Percentiles rank a stretch among this genome's conserved stretches.
Conservation (phyloP, 2,113 vertebrate species). For the Telmatochromis brichardi region DNA sequence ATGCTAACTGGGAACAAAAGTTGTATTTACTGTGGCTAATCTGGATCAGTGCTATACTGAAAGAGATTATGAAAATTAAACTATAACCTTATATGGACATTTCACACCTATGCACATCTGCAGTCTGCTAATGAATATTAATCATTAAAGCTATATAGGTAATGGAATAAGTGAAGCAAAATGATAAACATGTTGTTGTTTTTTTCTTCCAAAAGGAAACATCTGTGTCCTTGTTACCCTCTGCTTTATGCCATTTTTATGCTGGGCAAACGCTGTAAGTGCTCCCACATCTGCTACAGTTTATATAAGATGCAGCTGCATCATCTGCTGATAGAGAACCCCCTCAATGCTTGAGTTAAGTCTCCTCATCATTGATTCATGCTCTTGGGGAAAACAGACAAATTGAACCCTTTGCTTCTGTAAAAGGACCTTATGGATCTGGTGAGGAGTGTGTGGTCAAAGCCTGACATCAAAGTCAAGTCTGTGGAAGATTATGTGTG, state of each 20-base stretch:
- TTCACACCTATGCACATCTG: not conserved
- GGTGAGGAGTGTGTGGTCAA: not conserved
- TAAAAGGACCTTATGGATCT: not conserved
- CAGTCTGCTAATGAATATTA: not conserved
- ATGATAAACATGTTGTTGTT: not conserved
- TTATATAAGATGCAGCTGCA: conserved; percentile 48
- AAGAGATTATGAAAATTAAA: not conserved
- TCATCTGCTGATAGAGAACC: conserved; percentile 14
- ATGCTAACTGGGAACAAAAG: not conserved
- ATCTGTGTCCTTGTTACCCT: conserved; percentile 32
- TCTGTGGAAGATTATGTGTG: not conserved
- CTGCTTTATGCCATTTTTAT: conserved; percentile 25
- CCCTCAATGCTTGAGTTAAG: conserved; percentile 9
- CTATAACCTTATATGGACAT: not conserved
- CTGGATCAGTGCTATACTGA: not conserved
- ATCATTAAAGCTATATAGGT: not conserved
- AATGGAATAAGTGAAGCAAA: not conserved
- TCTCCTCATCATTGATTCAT: conserved; percentile 48
- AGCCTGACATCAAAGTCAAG: not conserved
- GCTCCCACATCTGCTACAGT: conserved; percentile 48
- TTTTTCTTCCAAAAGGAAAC: conserved; percentile 1
- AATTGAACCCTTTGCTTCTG: conserved; percentile 13
- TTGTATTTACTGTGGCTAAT: not conserved
- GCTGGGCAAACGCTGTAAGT: conserved; percentile 26
- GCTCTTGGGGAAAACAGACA: conserved; percentile 13